Evolutionary conservation across 2,888 invertebrate genomes (phyloP).

Genomic region (Bembecia ichneumoniformis): DNA sequence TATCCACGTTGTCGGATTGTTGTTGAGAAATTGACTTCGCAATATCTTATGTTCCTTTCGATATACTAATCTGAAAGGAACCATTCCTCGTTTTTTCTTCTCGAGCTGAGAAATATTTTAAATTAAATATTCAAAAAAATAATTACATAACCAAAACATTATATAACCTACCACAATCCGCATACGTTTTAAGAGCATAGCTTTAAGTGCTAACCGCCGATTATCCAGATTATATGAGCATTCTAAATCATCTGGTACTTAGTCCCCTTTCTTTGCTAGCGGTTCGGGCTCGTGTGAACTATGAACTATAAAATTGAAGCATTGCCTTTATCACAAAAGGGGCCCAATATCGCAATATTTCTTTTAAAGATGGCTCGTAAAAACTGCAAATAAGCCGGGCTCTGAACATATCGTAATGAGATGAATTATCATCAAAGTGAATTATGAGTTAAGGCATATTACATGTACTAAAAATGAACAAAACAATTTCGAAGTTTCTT

Average conservation of each 20-base stretch:
- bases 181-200: constrained; percentile 27
- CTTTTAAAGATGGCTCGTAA: constrained; percentile 47
- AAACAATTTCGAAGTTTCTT: neutral
- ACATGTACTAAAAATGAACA: neutral
- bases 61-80: too few species aligned
- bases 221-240: constrained; percentile 61
- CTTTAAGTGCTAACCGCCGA: constrained; percentile 52
- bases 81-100: too few species aligned
- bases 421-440: constrained; percentile 25
- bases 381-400: constrained; percentile 58
- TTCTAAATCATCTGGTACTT: constrained; percentile 62
- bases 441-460: constrained; percentile 16
- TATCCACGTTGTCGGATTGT: too few species aligned
- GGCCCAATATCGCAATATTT: constrained; percentile 48
- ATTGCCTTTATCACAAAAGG: constrained; percentile 56
- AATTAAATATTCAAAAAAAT: too few species aligned
- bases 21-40: too few species aligned
- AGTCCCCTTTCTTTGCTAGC: constrained; percentile 36
- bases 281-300: constrained; percentile 45
- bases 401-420: constrained; percentile 36
- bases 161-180: constrained; percentile 13
- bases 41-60: too few species aligned
- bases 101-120: too few species aligned
- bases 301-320: constrained; percentile 69
- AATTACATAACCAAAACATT: neutral